Conservation (phyloP, 2,797 vertebrate species). For the Coregonus sp. region DNA sequence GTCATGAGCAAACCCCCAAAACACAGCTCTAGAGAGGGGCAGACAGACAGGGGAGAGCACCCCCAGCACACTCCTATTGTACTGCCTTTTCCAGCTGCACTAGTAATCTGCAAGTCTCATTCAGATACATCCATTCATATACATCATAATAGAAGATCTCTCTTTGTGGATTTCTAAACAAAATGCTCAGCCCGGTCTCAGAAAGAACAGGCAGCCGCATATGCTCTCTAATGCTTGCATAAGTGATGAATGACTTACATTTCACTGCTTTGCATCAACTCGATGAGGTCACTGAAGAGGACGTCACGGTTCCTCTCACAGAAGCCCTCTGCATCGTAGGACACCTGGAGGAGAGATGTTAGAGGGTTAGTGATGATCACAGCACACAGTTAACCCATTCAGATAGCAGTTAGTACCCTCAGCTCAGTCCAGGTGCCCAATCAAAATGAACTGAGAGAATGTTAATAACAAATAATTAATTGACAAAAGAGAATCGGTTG, state of each 20-base stretch:
- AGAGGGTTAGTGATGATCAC: constrained; percentile 16
- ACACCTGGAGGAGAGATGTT: constrained; percentile 80
- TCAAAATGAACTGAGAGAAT: constrained; percentile 31
- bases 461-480: background rate
- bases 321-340: constrained; percentile 96
- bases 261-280: constrained; percentile 99
- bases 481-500: background rate
- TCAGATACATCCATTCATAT: constrained; percentile 45
- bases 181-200: constrained; percentile 5
- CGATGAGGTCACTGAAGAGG: constrained; percentile 95
- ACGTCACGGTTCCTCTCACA: constrained; percentile 98
- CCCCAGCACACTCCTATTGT: constrained; percentile 45
- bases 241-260: constrained; percentile 80
- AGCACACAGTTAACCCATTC: constrained; percentile 1
- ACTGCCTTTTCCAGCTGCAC: constrained; percentile 53
- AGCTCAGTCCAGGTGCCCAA: constrained; percentile 4
- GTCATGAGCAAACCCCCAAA: constrained; percentile 21
- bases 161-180: constrained; percentile 1
- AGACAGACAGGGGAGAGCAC: constrained; percentile 45
- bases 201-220: background rate
- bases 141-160: constrained; percentile 42
- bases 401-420: background rate
- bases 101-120: constrained; percentile 36
- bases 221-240: background rate
- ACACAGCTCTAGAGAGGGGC: constrained; percentile 38